A percentile compares a stretch with the other conserved stretches of the same genome.
Evolutionary conservation across 2,797 vertebrate genomes (phyloP).

Genomic region (Leptatherina wallacei): DNA sequence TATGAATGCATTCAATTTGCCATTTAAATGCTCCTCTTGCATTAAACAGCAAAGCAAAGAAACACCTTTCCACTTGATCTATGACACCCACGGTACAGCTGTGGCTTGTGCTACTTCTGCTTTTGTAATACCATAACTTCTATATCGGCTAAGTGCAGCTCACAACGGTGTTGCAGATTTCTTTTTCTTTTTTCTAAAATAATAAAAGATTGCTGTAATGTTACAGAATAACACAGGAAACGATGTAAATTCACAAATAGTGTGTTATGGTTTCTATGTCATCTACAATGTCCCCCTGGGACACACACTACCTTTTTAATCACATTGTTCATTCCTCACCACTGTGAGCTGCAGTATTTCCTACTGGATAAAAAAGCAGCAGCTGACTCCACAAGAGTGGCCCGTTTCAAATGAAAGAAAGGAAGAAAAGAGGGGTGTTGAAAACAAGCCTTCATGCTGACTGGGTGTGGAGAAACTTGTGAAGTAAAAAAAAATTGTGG

Average conservation of each 20-base stretch:
- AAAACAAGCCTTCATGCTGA: slow-evolving; percentile 1
- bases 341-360: background rate
- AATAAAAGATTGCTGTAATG: too few relatives aligned
- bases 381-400: slow-evolving; percentile 60
- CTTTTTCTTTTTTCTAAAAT: too few relatives aligned
- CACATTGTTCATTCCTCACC: background rate
- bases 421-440: background rate
- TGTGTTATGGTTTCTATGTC: background rate
- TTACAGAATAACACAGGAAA: background rate
- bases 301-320: background rate
- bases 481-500: background rate
- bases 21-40: background rate
- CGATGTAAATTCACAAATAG: background rate
- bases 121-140: too few relatives aligned
- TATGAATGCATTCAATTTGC: background rate
- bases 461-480: slow-evolving; percentile 21
- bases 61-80: too few relatives aligned
- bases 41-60: background rate
- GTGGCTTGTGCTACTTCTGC: too few relatives aligned
- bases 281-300: background rate
- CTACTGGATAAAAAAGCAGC: slow-evolving; percentile 33
- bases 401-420: background rate
- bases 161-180: too few relatives aligned
- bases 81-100: too few relatives aligned
- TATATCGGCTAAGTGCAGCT: too few relatives aligned